Conservation (phyloP, 1,140 invertebrate species). For the Halotydeus destructor region DNA sequence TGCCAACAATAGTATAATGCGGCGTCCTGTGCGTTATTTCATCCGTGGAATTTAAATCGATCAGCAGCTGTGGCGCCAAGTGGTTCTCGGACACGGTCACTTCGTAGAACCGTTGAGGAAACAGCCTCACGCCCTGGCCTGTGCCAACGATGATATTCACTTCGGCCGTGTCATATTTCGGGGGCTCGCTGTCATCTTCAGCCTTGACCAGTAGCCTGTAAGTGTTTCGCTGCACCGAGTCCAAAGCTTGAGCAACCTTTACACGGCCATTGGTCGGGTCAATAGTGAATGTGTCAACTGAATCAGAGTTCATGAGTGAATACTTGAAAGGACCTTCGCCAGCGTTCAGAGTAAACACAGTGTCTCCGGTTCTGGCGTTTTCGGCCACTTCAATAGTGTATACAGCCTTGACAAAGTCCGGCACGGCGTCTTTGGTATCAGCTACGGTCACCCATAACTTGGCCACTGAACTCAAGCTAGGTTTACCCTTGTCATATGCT, state of each 20-base stretch:
- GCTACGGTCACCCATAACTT: slow-evolving; percentile 30
- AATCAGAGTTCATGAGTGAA: background rate
- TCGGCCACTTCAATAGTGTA: slow-evolving; percentile 22
- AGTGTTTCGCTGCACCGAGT: slow-evolving; percentile 83
- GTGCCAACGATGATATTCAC: slow-evolving; percentile 21
- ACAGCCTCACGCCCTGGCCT: slow-evolving; percentile 21
- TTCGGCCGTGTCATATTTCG: slow-evolving; percentile 20
- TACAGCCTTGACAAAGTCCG: slow-evolving; percentile 21
- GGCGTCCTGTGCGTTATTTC: slow-evolving; percentile 19
- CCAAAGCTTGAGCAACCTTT: slow-evolving; percentile 75
- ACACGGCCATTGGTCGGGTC: slow-evolving; percentile 66
- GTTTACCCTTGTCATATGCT: slow-evolving; percentile 58
- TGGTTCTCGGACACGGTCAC: slow-evolving; percentile 20
- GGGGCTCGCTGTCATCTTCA: slow-evolving; percentile 19
- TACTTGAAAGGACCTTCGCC: slow-evolving; percentile 21
- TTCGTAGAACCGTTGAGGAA: slow-evolving; percentile 20
- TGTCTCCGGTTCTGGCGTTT: slow-evolving; percentile 20
- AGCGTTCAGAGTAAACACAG: slow-evolving; percentile 19
- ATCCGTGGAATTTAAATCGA: slow-evolving; percentile 22
- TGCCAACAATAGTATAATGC: slow-evolving; percentile 19
- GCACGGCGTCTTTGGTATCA: slow-evolving; percentile 21
- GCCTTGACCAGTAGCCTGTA: slow-evolving; percentile 81
- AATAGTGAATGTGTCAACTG: slow-evolving; percentile 19
- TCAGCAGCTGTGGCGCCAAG: slow-evolving; percentile 18
- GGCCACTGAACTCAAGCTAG: slow-evolving; percentile 51